A percentile compares a stretch with the other conserved stretches of the same genome.
Evolutionary conservation across 2,797 vertebrate genomes (phyloP).

Genomic region (Etheostoma nigrum): DNA sequence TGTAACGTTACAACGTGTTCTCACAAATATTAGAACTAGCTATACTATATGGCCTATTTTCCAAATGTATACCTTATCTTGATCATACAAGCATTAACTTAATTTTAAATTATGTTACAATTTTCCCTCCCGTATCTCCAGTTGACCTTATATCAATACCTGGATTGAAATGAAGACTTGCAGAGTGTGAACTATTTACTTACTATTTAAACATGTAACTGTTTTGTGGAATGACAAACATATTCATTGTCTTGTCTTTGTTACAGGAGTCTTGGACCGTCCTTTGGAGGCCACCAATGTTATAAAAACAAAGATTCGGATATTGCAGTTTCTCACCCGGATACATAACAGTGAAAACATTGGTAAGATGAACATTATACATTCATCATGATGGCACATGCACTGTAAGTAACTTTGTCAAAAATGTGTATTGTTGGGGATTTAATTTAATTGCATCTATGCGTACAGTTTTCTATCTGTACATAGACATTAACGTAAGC

Average conservation of each 20-base stretch:
- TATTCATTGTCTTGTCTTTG: conserved; percentile 2
- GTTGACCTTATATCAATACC: background rate
- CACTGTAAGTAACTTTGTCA: background rate
- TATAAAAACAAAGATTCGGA: conserved; percentile 58
- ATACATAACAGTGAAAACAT: conserved; percentile 78
- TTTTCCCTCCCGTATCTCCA: background rate
- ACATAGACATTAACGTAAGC: background rate
- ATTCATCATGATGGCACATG: background rate
- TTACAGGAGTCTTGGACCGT: conserved; percentile 73
- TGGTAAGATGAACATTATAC: conserved; percentile 64
- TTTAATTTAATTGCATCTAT: background rate
- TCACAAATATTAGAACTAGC: background rate
- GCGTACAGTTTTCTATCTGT: background rate
- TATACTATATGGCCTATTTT: background rate
- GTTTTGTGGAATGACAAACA: background rate
- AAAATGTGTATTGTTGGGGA: background rate
- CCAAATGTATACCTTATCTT: too few species aligned
- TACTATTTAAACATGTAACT: background rate
- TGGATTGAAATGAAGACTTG: background rate
- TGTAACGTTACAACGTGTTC: background rate
- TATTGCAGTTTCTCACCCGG: conserved; percentile 79
- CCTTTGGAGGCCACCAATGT: conserved; percentile 56
- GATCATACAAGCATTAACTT: too few species aligned
- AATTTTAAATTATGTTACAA: background rate
- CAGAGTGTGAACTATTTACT: background rate